Conservation (phyloP, 2,797 vertebrate species). For the Danio albolineatus region DNA sequence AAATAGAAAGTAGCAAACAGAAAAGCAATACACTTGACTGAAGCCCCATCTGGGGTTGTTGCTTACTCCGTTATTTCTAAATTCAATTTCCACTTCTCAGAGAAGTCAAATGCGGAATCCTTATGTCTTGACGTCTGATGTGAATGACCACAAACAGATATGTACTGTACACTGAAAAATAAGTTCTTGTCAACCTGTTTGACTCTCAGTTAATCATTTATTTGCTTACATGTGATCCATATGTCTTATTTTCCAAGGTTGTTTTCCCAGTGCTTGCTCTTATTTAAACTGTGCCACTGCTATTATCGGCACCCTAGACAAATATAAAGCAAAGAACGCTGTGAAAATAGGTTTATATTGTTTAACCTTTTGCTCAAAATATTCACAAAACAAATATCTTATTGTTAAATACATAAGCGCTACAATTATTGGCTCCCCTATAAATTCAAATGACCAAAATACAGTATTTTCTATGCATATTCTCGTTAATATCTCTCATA, state of each 20-base stretch:
- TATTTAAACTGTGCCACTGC: too few species aligned
- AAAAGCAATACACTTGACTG: conserved; percentile 44
- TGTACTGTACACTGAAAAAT: neutral
- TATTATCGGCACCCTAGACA: too few species aligned
- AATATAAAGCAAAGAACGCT: too few species aligned
- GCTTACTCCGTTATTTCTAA: conserved; percentile 31
- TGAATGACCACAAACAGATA: neutral
- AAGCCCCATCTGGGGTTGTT: conserved; percentile 32
- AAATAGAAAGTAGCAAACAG: conserved; percentile 41
- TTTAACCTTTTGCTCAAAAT: too few species aligned
- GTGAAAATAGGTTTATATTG: too few species aligned
- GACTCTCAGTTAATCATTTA: neutral
- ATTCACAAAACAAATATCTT: too few species aligned
- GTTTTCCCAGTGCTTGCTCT: neutral
- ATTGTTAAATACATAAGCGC: too few species aligned
- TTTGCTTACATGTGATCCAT: too few species aligned
- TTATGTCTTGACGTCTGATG: neutral
- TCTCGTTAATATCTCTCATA: too few species aligned
- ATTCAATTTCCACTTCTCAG: conserved; percentile 8
- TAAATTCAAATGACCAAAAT: too few species aligned
- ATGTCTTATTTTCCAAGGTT: neutral
- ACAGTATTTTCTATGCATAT: too few species aligned
- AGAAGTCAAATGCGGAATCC: neutral
- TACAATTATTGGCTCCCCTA: too few species aligned
- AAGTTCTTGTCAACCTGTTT: conserved; percentile 8